Conservation (phyloP, 2,888 invertebrate species). For the Poecilus cupreus region DNA sequence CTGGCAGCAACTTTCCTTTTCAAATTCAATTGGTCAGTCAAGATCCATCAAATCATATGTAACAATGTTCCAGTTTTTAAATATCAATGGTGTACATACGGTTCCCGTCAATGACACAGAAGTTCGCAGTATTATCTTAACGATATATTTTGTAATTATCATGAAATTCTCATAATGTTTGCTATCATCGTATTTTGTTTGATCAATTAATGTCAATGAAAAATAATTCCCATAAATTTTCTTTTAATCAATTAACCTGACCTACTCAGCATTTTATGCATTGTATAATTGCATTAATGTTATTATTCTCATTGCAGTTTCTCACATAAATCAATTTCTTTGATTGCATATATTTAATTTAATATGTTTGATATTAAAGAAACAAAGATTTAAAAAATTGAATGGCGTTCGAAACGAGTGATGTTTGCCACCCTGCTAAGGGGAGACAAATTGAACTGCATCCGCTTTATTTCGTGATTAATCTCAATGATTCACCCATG, state of each 20-base stretch:
- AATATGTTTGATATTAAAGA: too few species aligned
- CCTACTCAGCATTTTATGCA: not conserved
- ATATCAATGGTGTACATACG: too few species aligned
- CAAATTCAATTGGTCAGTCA: too few species aligned
- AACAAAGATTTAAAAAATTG: too few species aligned
- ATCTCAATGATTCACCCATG: constrained; percentile 15
- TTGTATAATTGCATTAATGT: not conserved
- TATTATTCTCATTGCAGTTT: not conserved
- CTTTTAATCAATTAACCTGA: constrained; percentile 3
- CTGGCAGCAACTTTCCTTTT: too few species aligned
- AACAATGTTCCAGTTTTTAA: too few species aligned
- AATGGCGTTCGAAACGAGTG: not conserved
- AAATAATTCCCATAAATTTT: not conserved
- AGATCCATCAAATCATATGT: too few species aligned
- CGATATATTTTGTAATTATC: not conserved
- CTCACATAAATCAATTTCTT: too few species aligned
- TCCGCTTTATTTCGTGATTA: constrained; percentile 9
- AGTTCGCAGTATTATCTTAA: not conserved
- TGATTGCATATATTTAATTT: too few species aligned
- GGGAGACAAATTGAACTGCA: not conserved
- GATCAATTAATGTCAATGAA: not conserved
- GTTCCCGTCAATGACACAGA: too few species aligned
- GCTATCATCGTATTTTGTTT: not conserved
- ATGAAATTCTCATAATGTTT: not conserved
- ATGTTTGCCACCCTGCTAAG: not conserved